These are phyloP conservation scores for Macrotus californicus DNA, from an alignment of 2,113 vertebrate species.

Conservation along the genomic window DNA sequence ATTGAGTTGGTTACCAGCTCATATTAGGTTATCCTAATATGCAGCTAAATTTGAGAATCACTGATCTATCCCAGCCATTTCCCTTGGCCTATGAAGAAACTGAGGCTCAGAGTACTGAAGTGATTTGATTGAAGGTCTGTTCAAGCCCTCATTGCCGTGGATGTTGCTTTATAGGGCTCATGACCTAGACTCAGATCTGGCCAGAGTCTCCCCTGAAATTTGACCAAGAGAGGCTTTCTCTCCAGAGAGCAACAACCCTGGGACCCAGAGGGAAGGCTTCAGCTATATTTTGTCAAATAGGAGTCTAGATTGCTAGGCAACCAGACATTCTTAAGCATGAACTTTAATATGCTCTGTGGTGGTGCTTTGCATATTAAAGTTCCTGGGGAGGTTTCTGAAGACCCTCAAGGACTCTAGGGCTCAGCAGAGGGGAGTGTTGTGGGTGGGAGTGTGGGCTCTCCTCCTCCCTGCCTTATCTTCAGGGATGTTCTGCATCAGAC, in stretches of 20 bases:
- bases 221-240: neutral
- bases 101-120: neutral
- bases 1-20: neutral
- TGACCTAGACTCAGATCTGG: neutral
- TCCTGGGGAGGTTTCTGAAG: neutral
- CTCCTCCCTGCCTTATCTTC: neutral
- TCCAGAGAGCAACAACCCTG: neutral
- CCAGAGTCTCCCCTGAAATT: neutral
- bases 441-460: neutral
- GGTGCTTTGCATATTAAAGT: constrained; percentile 1
- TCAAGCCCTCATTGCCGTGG: neutral
- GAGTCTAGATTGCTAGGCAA: constrained; percentile 74
- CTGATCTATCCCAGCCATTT: neutral
- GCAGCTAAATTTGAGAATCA: neutral
- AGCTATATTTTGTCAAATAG: neutral
- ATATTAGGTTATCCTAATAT: neutral
- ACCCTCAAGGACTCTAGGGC: neutral
- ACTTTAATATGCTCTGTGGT: neutral
- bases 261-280: neutral
- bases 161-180: neutral
- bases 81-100: neutral
- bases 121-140: neutral
- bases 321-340: constrained; percentile 11
- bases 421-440: neutral
- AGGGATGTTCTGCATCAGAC: neutral